Percentiles rank a stretch among this genome's conserved stretches.
These are phyloP conservation scores for Heliconius ethilla DNA, from an alignment of 2,888 invertebrate genomes.

Conservation along the genomic window DNA sequence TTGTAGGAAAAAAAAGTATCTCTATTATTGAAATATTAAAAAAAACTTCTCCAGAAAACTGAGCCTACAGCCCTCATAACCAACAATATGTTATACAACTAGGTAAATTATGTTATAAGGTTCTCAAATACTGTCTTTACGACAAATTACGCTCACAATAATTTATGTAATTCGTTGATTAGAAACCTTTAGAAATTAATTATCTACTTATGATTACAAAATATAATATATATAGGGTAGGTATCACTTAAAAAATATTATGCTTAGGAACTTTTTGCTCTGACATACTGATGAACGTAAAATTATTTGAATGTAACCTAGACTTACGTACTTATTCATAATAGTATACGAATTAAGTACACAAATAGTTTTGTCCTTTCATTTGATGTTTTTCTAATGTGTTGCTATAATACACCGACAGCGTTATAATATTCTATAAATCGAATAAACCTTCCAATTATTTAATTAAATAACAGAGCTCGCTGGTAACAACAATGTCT, in stretches of 20 bases:
- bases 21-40: background rate
- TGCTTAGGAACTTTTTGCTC: constrained; percentile 78
- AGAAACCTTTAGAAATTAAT: constrained; percentile 75
- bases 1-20: background rate
- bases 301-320: constrained; percentile 24
- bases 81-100: constrained; percentile 31
- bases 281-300: constrained; percentile 55
- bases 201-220: constrained; percentile 70
- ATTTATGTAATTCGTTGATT: constrained; percentile 76
- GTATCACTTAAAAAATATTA: constrained; percentile 67
- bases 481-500: constrained; percentile 34
- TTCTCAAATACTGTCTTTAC: constrained; percentile 42
- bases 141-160: constrained; percentile 52
- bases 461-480: constrained; percentile 40
- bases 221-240: constrained; percentile 62
- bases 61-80: constrained; percentile 4
- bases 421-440: constrained; percentile 20
- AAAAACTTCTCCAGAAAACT: background rate
- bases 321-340: constrained; percentile 20
- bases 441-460: constrained; percentile 31
- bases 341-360: constrained; percentile 42
- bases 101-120: constrained; percentile 15
- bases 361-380: constrained; percentile 20
- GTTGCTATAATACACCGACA: background rate
- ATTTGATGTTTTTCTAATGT: background rate